Evolutionary conservation across 1,140 invertebrate species (phyloP), one percentile per base, ranked within the genome.

Genomic region (Physella acuta): DNA sequence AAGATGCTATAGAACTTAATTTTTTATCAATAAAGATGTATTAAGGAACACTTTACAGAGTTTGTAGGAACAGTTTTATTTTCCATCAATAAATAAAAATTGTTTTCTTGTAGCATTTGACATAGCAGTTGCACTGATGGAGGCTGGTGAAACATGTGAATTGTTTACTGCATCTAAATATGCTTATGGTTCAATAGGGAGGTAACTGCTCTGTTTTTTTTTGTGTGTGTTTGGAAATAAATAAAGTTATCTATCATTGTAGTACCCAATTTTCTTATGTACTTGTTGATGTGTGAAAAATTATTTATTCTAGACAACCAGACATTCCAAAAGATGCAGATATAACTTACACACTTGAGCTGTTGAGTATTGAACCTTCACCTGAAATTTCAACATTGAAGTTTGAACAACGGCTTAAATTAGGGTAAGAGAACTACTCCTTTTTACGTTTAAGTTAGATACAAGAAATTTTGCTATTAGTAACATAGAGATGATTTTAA

Each of bases 321-420:
- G 82, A 89, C 49, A 88, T 94, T 75, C 91, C 91, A 65, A 81
- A 88, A 36, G 84, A 91, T 84, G 79, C 89, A 16, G 87, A 81
- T 30, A 80, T 93, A 33, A 77, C 82, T 14, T 90, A 91, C 77
- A 88, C 85, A 53, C 85, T 95, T 11, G 90, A 93, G 77, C 87
- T 94, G 44, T 75, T 92, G 34, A 87, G 88, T 71, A 82, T 89
- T 39, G 82, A 90, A 75, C 86, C 87, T 26, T 90, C 91, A 78
- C 84, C 88, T 20, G 89, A 91, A 37, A 83, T 90, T n/a, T 89
- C 90, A 52, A 86, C 84, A 11, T 78, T 93, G 52, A 78, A 84
- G 0, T 80, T 90, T 31, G 76, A 81, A 24, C 81, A 91, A 62
- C 86, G 90, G 76, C 88, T 88, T 79, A 80, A 86, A 79, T 89